phyloP scores from a whole-genome alignment of 2,113 vertebrate genomes.

The Carettochelys insculpta region DNA sequence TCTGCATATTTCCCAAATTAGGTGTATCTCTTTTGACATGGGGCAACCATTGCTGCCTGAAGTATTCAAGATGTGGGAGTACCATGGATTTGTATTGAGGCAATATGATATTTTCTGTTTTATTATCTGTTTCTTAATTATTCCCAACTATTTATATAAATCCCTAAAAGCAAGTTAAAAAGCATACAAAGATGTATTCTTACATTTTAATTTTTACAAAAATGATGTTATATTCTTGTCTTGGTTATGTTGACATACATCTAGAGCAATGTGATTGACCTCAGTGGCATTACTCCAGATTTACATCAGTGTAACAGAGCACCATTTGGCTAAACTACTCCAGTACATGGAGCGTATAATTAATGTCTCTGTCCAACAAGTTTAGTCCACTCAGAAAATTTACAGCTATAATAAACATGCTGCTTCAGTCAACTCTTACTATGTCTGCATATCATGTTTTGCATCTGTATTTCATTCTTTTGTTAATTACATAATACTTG shows the following conservation, averaged over 20 bases:
- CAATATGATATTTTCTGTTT: too few relatives aligned
- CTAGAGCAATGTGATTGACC: background rate
- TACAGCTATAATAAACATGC: slow-evolving; percentile 50
- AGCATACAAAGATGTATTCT: slow-evolving; percentile 46
- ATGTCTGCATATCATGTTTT: slow-evolving; percentile 50
- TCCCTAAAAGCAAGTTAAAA: slow-evolving; percentile 68
- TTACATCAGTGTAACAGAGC: background rate
- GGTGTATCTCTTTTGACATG: too few relatives aligned
- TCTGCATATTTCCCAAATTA: too few relatives aligned
- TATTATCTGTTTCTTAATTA: too few relatives aligned
- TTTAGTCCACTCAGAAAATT: slow-evolving; percentile 26
- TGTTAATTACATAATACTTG: slow-evolving; percentile 61
- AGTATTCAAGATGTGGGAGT: too few relatives aligned
- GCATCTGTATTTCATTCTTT: slow-evolving; percentile 57
- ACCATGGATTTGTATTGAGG: too few relatives aligned
- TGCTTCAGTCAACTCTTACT: slow-evolving; percentile 54
- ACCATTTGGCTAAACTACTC: slow-evolving; percentile 44
- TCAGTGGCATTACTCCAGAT: slow-evolving; percentile 32
- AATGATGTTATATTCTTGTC: background rate
- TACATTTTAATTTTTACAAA: slow-evolving; percentile 59
- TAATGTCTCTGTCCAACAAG: slow-evolving; percentile 61
- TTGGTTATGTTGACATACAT: background rate
- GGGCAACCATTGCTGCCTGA: too few relatives aligned
- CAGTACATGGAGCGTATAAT: slow-evolving; percentile 48
- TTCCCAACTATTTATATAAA: slow-evolving; percentile 34